phyloP scores from a whole-genome alignment of 2,888 invertebrate species.

The Mythimna impura region DNA sequence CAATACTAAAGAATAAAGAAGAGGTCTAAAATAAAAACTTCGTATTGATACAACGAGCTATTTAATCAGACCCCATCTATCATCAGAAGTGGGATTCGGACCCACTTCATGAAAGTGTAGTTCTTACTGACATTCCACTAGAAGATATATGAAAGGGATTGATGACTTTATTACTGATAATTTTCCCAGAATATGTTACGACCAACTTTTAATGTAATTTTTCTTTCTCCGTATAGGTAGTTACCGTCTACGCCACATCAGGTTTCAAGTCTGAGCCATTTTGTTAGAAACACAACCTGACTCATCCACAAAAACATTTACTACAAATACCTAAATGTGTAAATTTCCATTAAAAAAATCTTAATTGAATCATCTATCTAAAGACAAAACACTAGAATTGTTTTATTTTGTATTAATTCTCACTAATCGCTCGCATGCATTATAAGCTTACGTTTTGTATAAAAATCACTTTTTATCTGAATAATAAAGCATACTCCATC shows the following conservation, averaged over 20 bases:
- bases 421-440: slow-evolving; percentile 66
- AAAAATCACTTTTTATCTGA: slow-evolving; percentile 64
- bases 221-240: neutral
- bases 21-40: neutral
- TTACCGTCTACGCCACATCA: slow-evolving; percentile 30
- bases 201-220: neutral
- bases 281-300: slow-evolving; percentile 28
- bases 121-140: neutral
- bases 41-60: too few relatives aligned
- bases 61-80: neutral
- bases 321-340: slow-evolving; percentile 56
- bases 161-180: neutral
- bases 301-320: slow-evolving; percentile 38
- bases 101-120: neutral
- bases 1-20: neutral
- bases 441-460: slow-evolving; percentile 66
- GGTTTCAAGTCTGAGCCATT: slow-evolving; percentile 21
- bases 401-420: slow-evolving; percentile 59
- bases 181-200: neutral
- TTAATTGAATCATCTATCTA: slow-evolving; percentile 67
- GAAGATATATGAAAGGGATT: slow-evolving; percentile 1
- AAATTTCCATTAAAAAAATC: slow-evolving; percentile 55
- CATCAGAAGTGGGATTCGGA: neutral
- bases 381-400: slow-evolving; percentile 63
- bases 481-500: slow-evolving; percentile 59